Conservation (phyloP, 1,140 invertebrate species). For the honey bee (Apis mellifera) region Amel_HAv3.1 CM009936.2:6100001-6100500, state of each 20-base stretch:
- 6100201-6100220: too few relatives aligned
- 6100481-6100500: background rate
- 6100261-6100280: too few relatives aligned
- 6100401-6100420: too few relatives aligned
- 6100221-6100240: background rate
- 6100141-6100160: constrained; percentile 30
- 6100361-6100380: too few relatives aligned
- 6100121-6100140: constrained; percentile 33
- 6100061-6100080: constrained; percentile 21
- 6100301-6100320: too few relatives aligned
- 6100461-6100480: background rate
- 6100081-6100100: background rate
- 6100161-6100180: background rate
- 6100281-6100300: too few relatives aligned
- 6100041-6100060: constrained; percentile 48
- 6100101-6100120: background rate
- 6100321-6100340: too few relatives aligned
- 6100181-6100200: background rate
- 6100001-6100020: constrained; percentile 69
- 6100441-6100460: too few relatives aligned
- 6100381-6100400: too few relatives aligned
- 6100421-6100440: too few relatives aligned
- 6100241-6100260: too few relatives aligned
- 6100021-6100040: constrained; percentile 57
- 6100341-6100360: too few relatives aligned